These are phyloP conservation scores for Paradoxurus hermaphroditus DNA, from an alignment of 2,113 vertebrate genomes.

Conservation along the genomic window DNA sequence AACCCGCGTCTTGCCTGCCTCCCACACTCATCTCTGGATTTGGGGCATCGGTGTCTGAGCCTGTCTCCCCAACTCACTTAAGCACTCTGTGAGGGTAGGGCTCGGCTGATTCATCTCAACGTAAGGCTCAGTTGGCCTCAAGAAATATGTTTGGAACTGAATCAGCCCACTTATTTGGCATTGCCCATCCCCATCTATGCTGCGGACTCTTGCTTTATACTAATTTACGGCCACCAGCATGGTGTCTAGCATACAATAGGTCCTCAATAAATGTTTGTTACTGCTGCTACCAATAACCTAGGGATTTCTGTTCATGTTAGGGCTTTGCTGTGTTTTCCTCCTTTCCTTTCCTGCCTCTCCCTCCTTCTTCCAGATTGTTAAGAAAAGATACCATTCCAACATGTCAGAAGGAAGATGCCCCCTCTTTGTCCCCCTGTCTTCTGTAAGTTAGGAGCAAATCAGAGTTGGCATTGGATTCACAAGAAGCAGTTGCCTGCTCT, in stretches of 20 bases:
- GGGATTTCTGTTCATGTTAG: not conserved
- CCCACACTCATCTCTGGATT: not conserved
- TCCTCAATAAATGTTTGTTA: not conserved
- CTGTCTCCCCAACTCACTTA: not conserved
- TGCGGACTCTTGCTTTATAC: not conserved
- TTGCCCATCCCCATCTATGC: not conserved
- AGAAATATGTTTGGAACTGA: slow-evolving; percentile 21
- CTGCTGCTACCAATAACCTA: not conserved
- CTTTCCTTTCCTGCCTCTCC: not conserved
- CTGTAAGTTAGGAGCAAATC: not conserved
- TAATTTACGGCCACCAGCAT: not conserved
- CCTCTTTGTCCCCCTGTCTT: not conserved
- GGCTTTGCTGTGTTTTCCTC: not conserved
- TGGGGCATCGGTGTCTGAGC: not conserved
- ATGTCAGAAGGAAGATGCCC: not conserved
- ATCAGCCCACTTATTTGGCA: not conserved
- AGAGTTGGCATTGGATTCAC: not conserved
- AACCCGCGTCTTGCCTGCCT: not conserved
- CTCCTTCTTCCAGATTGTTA: not conserved
- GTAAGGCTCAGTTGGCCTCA: slow-evolving; percentile 29
- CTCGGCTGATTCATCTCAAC: slow-evolving; percentile 16
- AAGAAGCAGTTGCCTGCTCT: not conserved
- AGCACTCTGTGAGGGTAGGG: not conserved
- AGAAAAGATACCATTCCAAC: not conserved
- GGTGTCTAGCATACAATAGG: not conserved